These are phyloP conservation scores for Cydia amplana DNA, from an alignment of 1,140 invertebrate genomes.

Conservation along the genomic window DNA sequence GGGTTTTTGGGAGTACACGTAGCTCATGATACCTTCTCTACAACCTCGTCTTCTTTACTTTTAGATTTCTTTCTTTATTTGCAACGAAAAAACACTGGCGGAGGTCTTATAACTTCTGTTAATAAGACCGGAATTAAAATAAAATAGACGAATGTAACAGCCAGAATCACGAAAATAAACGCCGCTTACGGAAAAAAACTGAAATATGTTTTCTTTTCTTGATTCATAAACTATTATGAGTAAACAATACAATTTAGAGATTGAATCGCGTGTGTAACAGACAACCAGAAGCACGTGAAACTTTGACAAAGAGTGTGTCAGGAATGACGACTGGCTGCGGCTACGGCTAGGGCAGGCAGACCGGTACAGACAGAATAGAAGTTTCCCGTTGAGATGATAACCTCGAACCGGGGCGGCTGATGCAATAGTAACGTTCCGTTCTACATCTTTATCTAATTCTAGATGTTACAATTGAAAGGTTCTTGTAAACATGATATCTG, in stretches of 20 bases:
- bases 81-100: conserved; percentile 33
- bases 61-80: conserved; percentile 26
- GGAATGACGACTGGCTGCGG: not conserved
- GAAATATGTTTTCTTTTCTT: not conserved
- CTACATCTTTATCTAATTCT: conserved; percentile 1
- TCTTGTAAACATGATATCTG: not conserved
- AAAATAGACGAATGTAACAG: not conserved
- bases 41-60: conserved; percentile 20
- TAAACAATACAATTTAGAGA: not conserved
- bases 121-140: conserved; percentile 52
- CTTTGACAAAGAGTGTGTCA: conserved; percentile 1
- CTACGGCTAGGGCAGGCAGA: too few relatives aligned
- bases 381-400: conserved; percentile 4
- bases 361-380: too few relatives aligned
- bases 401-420: conserved; percentile 35
- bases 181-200: not conserved
- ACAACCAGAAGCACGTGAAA: not conserved
- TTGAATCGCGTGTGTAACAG: not conserved
- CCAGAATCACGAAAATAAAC: conserved; percentile 22
- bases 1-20: conserved; percentile 48
- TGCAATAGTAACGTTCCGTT: conserved; percentile 44
- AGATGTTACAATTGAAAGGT: not conserved
- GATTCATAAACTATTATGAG: not conserved
- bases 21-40: conserved; percentile 58
- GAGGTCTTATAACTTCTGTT: conserved; percentile 50